Percentiles rank a stretch among this genome's conserved stretches.
These are phyloP conservation scores for Nasua narica DNA, from an alignment of 2,797 vertebrate species.

Conservation along the genomic window DNA sequence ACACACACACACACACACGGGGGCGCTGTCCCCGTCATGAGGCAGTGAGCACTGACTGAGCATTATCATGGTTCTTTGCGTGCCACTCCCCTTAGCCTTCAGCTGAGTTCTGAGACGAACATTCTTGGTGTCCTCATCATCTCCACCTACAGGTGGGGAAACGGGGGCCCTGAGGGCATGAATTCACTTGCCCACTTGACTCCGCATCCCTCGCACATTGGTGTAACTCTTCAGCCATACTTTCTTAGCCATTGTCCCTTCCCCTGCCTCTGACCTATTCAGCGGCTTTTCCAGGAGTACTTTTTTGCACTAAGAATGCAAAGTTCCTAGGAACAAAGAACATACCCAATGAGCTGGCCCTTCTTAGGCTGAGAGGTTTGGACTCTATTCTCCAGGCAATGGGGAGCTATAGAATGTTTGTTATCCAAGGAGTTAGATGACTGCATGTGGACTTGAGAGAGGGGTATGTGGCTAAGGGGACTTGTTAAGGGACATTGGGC, in stretches of 20 bases:
- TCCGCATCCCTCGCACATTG: neutral
- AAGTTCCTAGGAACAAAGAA: neutral
- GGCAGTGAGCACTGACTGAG: neutral
- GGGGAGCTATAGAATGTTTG: neutral
- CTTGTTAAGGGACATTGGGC: constrained; percentile 67
- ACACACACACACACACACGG: rapidly evolving
- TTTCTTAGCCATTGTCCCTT: neutral
- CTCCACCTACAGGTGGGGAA: neutral
- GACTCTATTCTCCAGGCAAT: neutral
- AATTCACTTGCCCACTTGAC: neutral
- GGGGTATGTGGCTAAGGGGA: constrained; percentile 38
- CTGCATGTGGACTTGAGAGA: neutral
- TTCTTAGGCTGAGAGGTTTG: neutral
- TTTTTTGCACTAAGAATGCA: neutral
- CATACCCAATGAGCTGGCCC: neutral
- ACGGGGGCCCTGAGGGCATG: neutral
- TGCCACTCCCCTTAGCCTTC: rapidly evolving
- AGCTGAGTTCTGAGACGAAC: neutral
- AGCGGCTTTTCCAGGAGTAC: neutral
- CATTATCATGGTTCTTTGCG: neutral
- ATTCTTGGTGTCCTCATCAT: neutral
- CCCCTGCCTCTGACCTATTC: neutral
- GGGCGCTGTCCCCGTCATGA: rapidly evolving
- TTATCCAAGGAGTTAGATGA: neutral
- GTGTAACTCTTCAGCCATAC: neutral